Evolutionary conservation across 2,113 vertebrate species (phyloP).

Genomic region (Cathartes aura): DNA sequence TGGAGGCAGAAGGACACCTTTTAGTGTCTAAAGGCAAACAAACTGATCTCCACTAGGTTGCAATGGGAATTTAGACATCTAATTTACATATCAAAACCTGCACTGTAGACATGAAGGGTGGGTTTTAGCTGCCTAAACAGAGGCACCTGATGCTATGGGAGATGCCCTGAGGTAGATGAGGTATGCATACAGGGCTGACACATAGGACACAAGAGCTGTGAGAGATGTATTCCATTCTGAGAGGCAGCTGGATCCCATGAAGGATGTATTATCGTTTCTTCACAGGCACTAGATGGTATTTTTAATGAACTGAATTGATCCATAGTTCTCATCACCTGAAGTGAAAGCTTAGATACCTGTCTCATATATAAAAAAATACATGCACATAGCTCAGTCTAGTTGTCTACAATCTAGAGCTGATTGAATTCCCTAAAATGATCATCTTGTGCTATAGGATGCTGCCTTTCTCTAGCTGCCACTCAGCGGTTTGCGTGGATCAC

Average conservation of each 20-base stretch:
- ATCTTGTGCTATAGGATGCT: background rate
- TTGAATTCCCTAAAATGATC: background rate
- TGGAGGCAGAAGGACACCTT: background rate
- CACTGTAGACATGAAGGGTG: background rate
- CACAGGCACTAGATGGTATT: background rate
- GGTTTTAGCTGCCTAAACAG: background rate
- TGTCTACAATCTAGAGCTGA: background rate
- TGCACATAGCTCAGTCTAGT: background rate
- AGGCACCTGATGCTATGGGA: background rate
- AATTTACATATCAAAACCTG: background rate
- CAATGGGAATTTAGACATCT: background rate
- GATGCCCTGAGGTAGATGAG: background rate
- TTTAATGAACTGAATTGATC: background rate
- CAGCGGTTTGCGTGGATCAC: background rate
- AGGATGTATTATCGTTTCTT: background rate
- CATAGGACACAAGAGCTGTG: background rate
- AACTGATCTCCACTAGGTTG: background rate
- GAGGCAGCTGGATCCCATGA: background rate
- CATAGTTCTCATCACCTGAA: background rate
- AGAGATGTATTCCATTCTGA: background rate
- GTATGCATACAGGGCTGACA: background rate
- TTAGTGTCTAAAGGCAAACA: background rate
- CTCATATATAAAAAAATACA: background rate
- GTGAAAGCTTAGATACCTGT: background rate
- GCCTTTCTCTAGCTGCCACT: background rate